Base-by-base conservation (phyloP, 2,113 vertebrate genomes). In the Podocnemis expansa region DNA sequence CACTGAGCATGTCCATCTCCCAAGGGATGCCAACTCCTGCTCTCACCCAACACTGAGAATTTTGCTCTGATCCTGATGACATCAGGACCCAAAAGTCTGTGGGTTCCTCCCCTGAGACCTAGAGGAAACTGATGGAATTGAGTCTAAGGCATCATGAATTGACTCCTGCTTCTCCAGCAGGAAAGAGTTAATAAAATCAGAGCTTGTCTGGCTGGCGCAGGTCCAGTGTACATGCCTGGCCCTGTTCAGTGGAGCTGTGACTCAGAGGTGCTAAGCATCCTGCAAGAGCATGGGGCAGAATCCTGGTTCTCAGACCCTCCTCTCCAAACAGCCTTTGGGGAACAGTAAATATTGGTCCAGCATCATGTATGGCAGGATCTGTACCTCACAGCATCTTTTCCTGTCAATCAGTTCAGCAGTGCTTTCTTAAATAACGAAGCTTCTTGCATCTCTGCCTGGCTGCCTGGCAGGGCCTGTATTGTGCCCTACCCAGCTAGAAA, bases 171-270 rank as follows among this genome's bases (percentile, higher is more conserved):
- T 94, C 94, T 97, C 92, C 94, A 96, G 75, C 92, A 96, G 93
- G 97, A 97, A 97, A 96, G 97, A 96, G 97, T 97, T 97, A 97
- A 97, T 96, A 95, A 96, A 95, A 88, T 94, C 80, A 93, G 89
- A 94, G 82, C 94, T 94, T 87, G 96, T 96, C 96, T 96, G 93
- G 86, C 85, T 93, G 89, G 60, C 88, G 16, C 0, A 3, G 49
- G 91, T 96, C 94, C 92, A 89, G 9, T 10, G 19, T 38, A 21
- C 63, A 22, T 19, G 17, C n/a, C n/a, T 21, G 9, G 19, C 34
- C 63, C 63, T 70, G 63, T 19, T 70, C 63, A 38, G 85, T 2
- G 22, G 90, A 86, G 81, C 90, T 43, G 4, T 97, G 96, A 95
- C 83, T 96, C 96, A 97, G 34, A 58, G 67, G 12, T 38, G 6